These are phyloP conservation scores for Anisognathus igniventris DNA, from an alignment of 2,797 vertebrate species.

Conservation along the genomic window DNA sequence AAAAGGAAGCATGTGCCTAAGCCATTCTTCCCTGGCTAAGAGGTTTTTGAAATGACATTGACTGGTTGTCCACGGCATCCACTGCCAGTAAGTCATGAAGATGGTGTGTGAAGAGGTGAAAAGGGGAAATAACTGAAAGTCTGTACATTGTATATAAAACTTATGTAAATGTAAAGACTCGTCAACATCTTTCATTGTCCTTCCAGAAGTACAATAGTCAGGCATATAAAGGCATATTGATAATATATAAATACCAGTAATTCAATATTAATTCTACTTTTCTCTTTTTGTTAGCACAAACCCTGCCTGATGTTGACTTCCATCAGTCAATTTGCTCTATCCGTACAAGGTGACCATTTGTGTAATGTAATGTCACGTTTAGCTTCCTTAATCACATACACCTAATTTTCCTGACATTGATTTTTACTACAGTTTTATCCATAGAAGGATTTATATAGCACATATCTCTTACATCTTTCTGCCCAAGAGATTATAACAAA, in stretches of 20 bases:
- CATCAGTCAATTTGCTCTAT: not conserved
- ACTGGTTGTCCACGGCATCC: not conserved
- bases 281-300: not conserved
- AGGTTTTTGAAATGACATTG: not conserved
- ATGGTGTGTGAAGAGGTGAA: not conserved
- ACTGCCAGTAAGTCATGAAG: not conserved
- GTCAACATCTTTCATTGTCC: not conserved
- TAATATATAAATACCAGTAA: not conserved
- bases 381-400: slow-evolving; percentile 1
- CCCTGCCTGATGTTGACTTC: not conserved
- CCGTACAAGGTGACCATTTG: not conserved
- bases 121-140: not conserved
- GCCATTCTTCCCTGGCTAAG: not conserved
- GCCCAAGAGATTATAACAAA: not conserved
- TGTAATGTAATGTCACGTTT: not conserved
- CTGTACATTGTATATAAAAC: not conserved
- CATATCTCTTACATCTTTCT: not conserved
- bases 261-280: slow-evolving; percentile 13
- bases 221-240: not conserved
- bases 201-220: not conserved
- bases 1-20: not conserved
- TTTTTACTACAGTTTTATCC: not conserved
- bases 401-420: slow-evolving; percentile 30
- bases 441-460: not conserved
- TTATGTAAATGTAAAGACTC: not conserved